Conservation (phyloP, 2,888 invertebrate genomes). For the Coelogynopora nodosa region DNA sequence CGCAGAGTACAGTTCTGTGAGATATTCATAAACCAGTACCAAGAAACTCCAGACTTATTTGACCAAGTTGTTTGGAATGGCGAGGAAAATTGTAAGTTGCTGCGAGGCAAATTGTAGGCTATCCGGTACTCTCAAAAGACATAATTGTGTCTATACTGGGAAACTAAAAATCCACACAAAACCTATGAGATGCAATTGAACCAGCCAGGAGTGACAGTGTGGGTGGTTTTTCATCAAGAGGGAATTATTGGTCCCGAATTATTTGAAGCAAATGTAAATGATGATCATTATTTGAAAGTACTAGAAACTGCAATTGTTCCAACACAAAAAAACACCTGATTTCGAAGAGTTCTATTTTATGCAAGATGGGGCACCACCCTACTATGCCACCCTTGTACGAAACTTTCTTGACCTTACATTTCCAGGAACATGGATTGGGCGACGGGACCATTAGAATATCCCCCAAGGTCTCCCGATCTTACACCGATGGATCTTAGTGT, state of each 20-base stretch:
- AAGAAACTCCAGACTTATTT: constrained; percentile 21
- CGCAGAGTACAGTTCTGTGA: constrained; percentile 25
- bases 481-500: background rate
- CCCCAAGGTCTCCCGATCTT: background rate
- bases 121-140: constrained; percentile 10
- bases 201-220: constrained; percentile 25
- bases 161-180: constrained; percentile 7
- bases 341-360: constrained; percentile 6
- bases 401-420: constrained; percentile 30
- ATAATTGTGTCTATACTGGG: constrained; percentile 35
- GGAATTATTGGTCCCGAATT: constrained; percentile 23
- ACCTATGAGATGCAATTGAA: constrained; percentile 22
- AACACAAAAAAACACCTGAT: constrained; percentile 13
- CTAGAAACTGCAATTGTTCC: constrained; percentile 6
- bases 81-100: too few relatives aligned
- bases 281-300: constrained; percentile 2
- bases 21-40: constrained; percentile 28
- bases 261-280: constrained; percentile 19
- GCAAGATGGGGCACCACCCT: constrained; percentile 34
- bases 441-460: too few relatives aligned
- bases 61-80: constrained; percentile 16
- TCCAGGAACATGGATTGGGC: constrained; percentile 24
- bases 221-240: background rate
- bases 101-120: background rate
- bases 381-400: constrained; percentile 18